Evolutionary conservation across 2,113 vertebrate species (phyloP), one percentile per base, ranked within the genome.

Genomic region (Marmota monax): DNA sequence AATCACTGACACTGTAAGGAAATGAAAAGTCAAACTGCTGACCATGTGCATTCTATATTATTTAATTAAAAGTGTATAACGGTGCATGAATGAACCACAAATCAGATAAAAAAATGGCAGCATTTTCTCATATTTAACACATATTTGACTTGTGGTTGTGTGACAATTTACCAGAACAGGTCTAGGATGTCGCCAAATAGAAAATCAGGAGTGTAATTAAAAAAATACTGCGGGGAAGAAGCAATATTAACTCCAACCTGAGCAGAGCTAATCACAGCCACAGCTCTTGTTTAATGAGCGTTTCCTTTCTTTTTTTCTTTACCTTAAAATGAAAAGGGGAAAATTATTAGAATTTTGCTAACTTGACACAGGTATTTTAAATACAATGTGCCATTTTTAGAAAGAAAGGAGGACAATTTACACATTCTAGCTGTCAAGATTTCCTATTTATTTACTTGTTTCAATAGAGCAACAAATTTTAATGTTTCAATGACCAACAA

Each of bases 31-130:
- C 99, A 99, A 99, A 99, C 99, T 99, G 99, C 99, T 99, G 99
- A 99, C 99, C 99, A 98, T 98, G 99, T 99, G 99, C 99, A 99
- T 99, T 99, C 99, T 99, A 99, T 98, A 98, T 98, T 99, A 99
- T 99, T 99, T 99, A 99, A 99, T 99, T 99, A 99, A 99, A 99
- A 99, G 99, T 99, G 99, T 99, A 99, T 99, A 99, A 99, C 99
- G 98, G 99, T 98, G 98, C 99, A 98, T 99, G 99, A 99, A 99
- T 99, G 99, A 99, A 99, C 96, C 99, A 99, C 99, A 99, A 99
- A 99, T 99, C 99, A 99, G 99, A 99, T 99, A 99, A 99, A 99
- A 99, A 78, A 99, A 99, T 99, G 99, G 99, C 99, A 99, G 98
- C 98, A 99, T 99, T 99, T 99, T 99, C 99, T 99, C 99, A 99